Percentiles rank a stretch among this genome's conserved stretches.
Evolutionary conservation across 2,113 vertebrate genomes (phyloP).

Genomic region (Bubo bubo): DNA sequence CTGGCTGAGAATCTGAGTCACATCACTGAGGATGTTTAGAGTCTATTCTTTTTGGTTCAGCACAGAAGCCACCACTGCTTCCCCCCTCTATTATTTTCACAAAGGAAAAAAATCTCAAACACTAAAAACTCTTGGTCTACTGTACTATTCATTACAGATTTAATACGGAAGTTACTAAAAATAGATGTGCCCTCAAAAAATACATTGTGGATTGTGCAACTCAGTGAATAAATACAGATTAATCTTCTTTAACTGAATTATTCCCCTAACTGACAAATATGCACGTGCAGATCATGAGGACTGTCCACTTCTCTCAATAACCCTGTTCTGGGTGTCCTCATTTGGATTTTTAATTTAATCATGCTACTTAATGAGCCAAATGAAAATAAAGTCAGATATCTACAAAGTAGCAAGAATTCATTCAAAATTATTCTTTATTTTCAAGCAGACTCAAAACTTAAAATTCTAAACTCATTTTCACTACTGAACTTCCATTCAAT

Average conservation of each 20-base stretch:
- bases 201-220: not conserved
- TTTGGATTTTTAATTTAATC: not conserved
- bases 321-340: not conserved
- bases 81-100: not conserved
- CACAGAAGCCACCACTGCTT: not conserved
- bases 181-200: not conserved
- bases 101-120: not conserved
- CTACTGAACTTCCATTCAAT: not conserved
- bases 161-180: not conserved
- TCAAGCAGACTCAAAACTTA: not conserved
- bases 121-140: not conserved
- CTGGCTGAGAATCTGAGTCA: not conserved
- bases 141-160: not conserved
- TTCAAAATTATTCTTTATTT: not conserved
- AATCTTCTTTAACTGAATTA: not conserved
- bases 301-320: not conserved
- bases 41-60: not conserved
- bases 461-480: not conserved
- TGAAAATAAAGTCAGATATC: not conserved
- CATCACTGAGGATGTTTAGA: not conserved
- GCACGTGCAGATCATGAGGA: not conserved
- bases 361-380: not conserved
- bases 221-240: not conserved
- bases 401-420: not conserved
- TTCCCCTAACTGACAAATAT: not conserved